Base-by-base conservation (phyloP, 2,113 vertebrate genomes). In the Cyanocitta stelleri region DNA sequence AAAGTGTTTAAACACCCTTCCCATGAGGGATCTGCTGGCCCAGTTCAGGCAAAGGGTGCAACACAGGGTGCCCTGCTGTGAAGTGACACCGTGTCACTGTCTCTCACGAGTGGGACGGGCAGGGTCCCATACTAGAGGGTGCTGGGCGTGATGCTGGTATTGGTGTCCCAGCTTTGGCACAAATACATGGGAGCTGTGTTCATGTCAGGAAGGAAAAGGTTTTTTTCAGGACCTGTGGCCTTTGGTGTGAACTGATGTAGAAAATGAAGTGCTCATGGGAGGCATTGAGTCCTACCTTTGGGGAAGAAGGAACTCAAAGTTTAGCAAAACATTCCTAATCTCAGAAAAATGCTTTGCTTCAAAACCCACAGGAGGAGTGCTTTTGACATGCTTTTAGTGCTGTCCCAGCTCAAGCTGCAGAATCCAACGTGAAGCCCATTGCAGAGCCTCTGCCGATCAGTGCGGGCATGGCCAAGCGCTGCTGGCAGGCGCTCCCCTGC, bases 401-500 rank as follows among this genome's bases (percentile, higher is more conserved):
- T 49, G 62, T 90, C 94, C 90, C 48, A 1, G 92, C 85, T 90
- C 1, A 4, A 6, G 76, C 78, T 63, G 95, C 63, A 44, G 92
- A 88, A 84, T 87, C 71, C 86, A 82, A 18, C 4, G 20, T n/a
- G 95, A 82, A 94, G 95, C 94, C 96, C 68, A 10, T 76, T 86
- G 49, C 51, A 16, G 48, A 97, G 95, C 88, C 96, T 92, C 59
- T 30, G 72, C 93, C 37, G 88, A 85, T 94, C 26, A 13, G 80
- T 11, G 12, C 39, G 64, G 96, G 91, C 93, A 90, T 95, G 96
- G 97, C 97, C 97, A 97, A 97, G 89, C 88, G 5, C 97, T 97
- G 90, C 97, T 98, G 97, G 97, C 97, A 98, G 88, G 71, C 91
- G 8, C 89, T 92, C 54, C 9, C 89, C 95, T 89, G 81, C 89